Percentiles rank a stretch among this genome's conserved stretches.
phyloP scores from a whole-genome alignment of 2,888 invertebrate species.

The Cryptosula pallasiana region DNA sequence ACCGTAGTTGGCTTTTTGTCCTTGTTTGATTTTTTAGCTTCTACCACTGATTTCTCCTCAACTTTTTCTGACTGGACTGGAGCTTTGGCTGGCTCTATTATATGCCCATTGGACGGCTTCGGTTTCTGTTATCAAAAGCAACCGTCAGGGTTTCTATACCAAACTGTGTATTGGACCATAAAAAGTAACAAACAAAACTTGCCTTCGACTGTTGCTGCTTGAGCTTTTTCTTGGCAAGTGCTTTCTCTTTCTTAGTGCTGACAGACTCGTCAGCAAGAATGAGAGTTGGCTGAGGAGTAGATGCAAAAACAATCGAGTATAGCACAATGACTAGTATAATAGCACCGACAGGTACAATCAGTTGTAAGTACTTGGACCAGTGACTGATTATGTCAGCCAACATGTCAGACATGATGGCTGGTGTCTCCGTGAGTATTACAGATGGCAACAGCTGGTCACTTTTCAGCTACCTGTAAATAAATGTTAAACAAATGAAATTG shows the following conservation, averaged over 20 bases:
- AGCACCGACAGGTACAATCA: neutral
- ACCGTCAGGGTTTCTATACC: neutral
- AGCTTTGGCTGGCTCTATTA: neutral
- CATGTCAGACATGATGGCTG: conserved; percentile 12
- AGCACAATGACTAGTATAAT: neutral
- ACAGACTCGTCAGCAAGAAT: neutral
- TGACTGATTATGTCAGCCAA: neutral
- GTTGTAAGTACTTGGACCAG: neutral
- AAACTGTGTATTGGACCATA: neutral
- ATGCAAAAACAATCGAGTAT: neutral
- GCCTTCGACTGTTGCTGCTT: neutral
- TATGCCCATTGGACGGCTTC: conserved; percentile 16
- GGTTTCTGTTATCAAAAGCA: neutral
- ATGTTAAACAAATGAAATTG: too few species aligned
- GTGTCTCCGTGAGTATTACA: too few species aligned
- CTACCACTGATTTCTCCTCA: neutral
- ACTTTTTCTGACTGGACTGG: neutral
- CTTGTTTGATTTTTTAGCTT: neutral
- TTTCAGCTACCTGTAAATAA: too few species aligned
- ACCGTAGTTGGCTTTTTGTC: neutral
- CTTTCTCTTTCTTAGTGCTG: neutral
- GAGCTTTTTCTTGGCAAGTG: conserved; percentile 11
- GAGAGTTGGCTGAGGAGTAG: neutral
- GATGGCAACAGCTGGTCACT: too few species aligned
- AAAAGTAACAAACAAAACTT: neutral